Conservation (phyloP, 1,140 invertebrate genomes). For the Phocides pigmalion region DNA sequence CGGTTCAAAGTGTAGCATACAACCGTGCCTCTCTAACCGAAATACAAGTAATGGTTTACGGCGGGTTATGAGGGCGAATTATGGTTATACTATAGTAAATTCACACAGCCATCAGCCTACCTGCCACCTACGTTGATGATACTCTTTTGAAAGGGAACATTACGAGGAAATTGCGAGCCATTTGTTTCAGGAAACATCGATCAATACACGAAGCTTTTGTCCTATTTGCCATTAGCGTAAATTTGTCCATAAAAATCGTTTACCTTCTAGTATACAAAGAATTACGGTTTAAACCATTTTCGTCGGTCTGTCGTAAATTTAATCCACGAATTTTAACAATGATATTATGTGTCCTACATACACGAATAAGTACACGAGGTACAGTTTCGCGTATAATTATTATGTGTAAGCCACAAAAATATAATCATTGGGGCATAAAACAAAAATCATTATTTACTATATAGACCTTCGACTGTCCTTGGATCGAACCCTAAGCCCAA, state of each 20-base stretch:
- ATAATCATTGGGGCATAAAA: no score
- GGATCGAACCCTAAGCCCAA: no score
- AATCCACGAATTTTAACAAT: not conserved
- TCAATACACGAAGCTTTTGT: not conserved
- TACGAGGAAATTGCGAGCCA: slow-evolving; percentile 5
- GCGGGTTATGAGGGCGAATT: no score
- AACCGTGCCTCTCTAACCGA: no score
- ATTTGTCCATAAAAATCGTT: not conserved
- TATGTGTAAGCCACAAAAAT: no score
- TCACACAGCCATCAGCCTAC: not conserved
- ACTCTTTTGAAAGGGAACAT: not conserved
- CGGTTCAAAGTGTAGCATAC: no score
- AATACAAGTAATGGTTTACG: no score
- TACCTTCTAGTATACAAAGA: not conserved
- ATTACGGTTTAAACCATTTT: not conserved
- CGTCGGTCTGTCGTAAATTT: not conserved
- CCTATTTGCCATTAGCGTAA: not conserved
- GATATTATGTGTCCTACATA: not conserved
- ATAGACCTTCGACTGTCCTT: no score
- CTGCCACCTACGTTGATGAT: not conserved
- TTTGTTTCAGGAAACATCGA: slow-evolving; percentile 14
- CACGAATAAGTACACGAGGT: no score
- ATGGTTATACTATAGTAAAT: not conserved
- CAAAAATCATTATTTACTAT: no score
- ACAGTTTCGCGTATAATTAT: no score